Evolutionary conservation across 2,888 invertebrate species (phyloP).

Genomic region (Tenthredo distinguenda): DNA sequence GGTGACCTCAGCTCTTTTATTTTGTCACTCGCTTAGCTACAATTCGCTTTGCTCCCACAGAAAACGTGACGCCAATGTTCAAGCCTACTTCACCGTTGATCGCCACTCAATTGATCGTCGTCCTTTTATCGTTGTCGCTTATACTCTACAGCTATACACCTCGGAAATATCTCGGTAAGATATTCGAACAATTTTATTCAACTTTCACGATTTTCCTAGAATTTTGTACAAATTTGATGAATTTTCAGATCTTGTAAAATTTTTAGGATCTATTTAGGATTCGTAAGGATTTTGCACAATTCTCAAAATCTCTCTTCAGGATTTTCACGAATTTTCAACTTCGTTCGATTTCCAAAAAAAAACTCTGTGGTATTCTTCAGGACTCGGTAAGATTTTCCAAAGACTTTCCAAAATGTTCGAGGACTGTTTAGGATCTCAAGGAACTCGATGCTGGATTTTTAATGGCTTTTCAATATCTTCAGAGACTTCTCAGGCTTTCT

Average conservation of each 20-base stretch:
- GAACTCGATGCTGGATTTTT: not conserved
- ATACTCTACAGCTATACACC: not conserved
- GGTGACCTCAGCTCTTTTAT: conserved; percentile 64
- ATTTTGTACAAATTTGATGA: not conserved
- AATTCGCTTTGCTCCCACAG: conserved; percentile 69
- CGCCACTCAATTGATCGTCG: conserved; percentile 49
- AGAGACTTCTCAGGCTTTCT: not conserved
- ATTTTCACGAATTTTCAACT: not conserved
- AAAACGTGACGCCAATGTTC: conserved; percentile 65
- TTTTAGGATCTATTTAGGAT: not conserved
- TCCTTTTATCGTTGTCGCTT: conserved; percentile 37
- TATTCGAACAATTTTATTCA: not conserved
- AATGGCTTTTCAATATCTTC: not conserved
- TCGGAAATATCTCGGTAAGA: not conserved
- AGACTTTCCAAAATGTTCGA: not conserved
- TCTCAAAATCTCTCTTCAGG: not conserved
- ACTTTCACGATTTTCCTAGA: not conserved
- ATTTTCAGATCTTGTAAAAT: not conserved
- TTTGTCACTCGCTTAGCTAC: conserved; percentile 66
- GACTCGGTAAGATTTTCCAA: conserved; percentile 6
- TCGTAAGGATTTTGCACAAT: not conserved
- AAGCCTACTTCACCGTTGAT: conserved; percentile 57
- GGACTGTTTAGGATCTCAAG: not conserved
- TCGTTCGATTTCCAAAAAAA: not conserved
- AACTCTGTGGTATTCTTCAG: not conserved